These are phyloP conservation scores for Sphecodes monilicornis DNA, from an alignment of 2,888 invertebrate species.

Conservation along the genomic window DNA sequence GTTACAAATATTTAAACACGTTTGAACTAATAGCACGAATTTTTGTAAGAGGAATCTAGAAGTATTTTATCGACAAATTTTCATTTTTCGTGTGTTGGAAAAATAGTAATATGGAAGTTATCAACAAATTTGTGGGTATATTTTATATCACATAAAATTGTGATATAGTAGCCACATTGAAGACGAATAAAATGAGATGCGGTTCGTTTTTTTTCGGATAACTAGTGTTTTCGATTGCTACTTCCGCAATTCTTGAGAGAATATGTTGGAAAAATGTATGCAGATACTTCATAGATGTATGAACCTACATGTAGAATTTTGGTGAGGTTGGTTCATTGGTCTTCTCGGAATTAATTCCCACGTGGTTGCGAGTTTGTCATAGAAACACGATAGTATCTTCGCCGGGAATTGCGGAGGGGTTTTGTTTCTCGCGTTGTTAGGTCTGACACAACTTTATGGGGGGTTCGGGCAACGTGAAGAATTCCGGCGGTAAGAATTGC, in stretches of 20 bases:
- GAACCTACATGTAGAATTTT: not conserved
- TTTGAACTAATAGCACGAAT: too few relatives aligned
- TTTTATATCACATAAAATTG: too few relatives aligned
- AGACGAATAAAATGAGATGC: too few relatives aligned
- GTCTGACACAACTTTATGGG: not conserved
- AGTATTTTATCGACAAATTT: too few relatives aligned
- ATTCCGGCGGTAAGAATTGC: not conserved
- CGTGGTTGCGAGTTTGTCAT: not conserved
- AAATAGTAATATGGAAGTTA: too few relatives aligned
- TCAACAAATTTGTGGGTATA: too few relatives aligned
- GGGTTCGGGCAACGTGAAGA: not conserved
- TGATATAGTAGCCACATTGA: too few relatives aligned
- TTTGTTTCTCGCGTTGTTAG: not conserved
- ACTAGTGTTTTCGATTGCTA: not conserved
- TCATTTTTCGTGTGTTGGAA: too few relatives aligned
- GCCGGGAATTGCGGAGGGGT: not conserved
- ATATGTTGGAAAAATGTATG: not conserved
- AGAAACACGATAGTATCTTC: not conserved
- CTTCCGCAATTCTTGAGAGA: not conserved
- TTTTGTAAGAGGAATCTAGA: too few relatives aligned
- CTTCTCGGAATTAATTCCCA: not conserved
- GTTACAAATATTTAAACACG: too few relatives aligned
- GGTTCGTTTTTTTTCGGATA: too few relatives aligned
- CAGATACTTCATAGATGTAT: not conserved
- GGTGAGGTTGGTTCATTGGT: not conserved